Base-by-base conservation (phyloP, 2,797 vertebrate genomes). In the Pogoniulus pusillus region DNA sequence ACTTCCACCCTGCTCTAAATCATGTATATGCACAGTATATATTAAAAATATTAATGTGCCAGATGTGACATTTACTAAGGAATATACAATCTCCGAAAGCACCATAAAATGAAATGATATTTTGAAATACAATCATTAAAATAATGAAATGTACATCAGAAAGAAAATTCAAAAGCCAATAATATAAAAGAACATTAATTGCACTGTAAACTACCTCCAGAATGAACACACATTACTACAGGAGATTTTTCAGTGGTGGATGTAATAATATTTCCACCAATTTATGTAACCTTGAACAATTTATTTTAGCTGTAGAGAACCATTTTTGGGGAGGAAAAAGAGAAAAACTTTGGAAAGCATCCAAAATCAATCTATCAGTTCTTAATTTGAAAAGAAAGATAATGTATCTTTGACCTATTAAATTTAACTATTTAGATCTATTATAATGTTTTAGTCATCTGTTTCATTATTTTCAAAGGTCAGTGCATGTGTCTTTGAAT, bases 381-480 rank as follows among this genome's bases (percentile, higher is more conserved):
- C 58, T 59, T 57, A 72, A 86, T 81, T 66, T 70, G 34, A 91
- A 89, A 92, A 85, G 47, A 90, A 91, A 90, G 35, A 63, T 32
- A 66, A 49, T 23, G 57, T 15, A 51, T 49, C 7, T 70, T 66
- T 43, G 66, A 87, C 72, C 29, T 89, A 68, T 45, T 72, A 77
- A 64, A 74, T 68, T 88, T 59, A 80, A 58, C 37, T 82, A 51
- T 51, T 95, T 77, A 81, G 35, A 69, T 70, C 19, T 49, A 43
- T 27, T 82, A 37, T 17, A 89, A 75, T 70, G 74, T 9, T 72
- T 91, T 12, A 11, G 18, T 59, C 70, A 43, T 73, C 55, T 75
- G 22, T 75, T 89, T 89, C 70, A 45, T 83, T 87, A 60, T 54
- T 87, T 92, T 70, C 20, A 78, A 89, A 93, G 60, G 74, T 78